Base-by-base conservation (phyloP, 2,113 vertebrate genomes). In the Pseudonaja textilis region DNA sequence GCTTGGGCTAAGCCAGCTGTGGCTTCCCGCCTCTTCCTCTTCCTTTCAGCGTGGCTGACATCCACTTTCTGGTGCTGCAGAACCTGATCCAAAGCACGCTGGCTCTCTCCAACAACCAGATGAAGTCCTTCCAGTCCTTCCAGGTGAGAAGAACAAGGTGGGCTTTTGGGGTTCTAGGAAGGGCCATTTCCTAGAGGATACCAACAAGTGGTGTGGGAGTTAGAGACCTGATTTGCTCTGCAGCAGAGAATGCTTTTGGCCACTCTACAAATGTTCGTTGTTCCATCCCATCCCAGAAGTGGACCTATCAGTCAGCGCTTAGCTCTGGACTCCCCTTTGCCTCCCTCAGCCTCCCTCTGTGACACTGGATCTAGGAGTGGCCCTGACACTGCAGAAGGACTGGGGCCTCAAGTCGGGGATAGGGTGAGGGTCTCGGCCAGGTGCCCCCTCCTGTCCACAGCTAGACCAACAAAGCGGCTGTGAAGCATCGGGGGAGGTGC, bases 41-140 rank as follows among this genome's bases (percentile, higher is more conserved):
- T 89, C 89, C 23, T 96, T 95, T 54, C 97, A 99, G 99, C 93
- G 93, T 96, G 52, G 97, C 98, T 1, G 99, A 99, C 94, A 98
- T 99, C 94, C 98, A 99, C 94, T 95, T 97, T 29, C 97, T 99
- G 4, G 99, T 99, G 92, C 97, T 99, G 3, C 98, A 99, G 95
- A 99, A 99, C 95, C 95, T 99, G 95, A 99, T 99, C 96, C 98
- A 99, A 97, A 99, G 99, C 96, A 99, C 99, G 0, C 89, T 99
- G 97, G 98, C 98, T 74, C 98, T 99, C 95, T 99, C 98, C 1
- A 98, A 99, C 97, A 97, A 94, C 90, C 99, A 99, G 96, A 98
- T 99, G 98, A 98, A 99, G 95, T 97, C 97, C 87, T 98, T 96
- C 91, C 98, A 98, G 94, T 99, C 99, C 0, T 98, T 99, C 93